phyloP scores from a whole-genome alignment of 1,140 invertebrate genomes.

The Drosophila ohnishii region DNA sequence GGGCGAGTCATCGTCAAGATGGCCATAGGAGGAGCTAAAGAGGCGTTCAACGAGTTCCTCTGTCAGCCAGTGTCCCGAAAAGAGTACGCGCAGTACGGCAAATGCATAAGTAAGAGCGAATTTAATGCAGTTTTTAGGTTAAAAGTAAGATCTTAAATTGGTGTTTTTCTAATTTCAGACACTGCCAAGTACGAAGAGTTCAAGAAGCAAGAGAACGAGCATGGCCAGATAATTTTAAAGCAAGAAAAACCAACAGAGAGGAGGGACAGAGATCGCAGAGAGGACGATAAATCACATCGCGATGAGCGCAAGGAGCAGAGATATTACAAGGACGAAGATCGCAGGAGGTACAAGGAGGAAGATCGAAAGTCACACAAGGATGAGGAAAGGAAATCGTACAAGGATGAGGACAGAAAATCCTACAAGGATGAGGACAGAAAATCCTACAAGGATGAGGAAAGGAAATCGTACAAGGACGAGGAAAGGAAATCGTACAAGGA shows the following conservation, averaged over 20 bases:
- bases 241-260: constrained; percentile 40
- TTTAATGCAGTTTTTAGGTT: too few species aligned
- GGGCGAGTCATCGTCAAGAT: constrained; percentile 92
- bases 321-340: constrained; percentile 23
- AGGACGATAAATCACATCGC: constrained; percentile 29
- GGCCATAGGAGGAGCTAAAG: constrained; percentile 87
- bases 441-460: constrained; percentile 1
- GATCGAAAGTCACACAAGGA: constrained; percentile 39
- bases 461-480: neutral
- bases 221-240: constrained; percentile 73
- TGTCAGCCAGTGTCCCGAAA: constrained; percentile 89
- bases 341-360: constrained; percentile 26
- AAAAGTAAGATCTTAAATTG: neutral
- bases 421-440: constrained; percentile 4
- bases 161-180: constrained; percentile 84
- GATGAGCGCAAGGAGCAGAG: constrained; percentile 24
- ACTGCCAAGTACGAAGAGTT: constrained; percentile 87
- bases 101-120: constrained; percentile 89
- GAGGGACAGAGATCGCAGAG: constrained; percentile 25
- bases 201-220: constrained; percentile 84
- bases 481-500: constrained; percentile 8
- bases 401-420: neutral
- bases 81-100: constrained; percentile 91
- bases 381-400: constrained; percentile 1
- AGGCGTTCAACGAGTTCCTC: constrained; percentile 90